Conservation (phyloP, 1,140 invertebrate species). For the Drosophila tsacasi region DNA sequence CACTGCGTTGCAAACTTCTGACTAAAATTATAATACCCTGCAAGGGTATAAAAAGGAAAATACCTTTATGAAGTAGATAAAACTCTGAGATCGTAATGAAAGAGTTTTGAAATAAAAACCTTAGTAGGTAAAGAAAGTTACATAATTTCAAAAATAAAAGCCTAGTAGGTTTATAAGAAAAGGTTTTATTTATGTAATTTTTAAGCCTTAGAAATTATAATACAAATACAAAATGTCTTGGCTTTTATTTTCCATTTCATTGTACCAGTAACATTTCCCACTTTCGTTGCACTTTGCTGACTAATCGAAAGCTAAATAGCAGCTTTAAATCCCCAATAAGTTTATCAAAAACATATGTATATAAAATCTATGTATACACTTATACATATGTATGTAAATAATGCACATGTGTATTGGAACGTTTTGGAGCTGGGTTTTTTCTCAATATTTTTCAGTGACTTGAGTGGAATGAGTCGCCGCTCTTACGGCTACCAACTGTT, state of each 20-base stretch:
- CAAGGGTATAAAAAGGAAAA: too few relatives aligned
- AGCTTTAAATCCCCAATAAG: conserved; percentile 31
- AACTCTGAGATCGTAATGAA: background rate
- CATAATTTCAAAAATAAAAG: too few relatives aligned
- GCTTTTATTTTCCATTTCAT: background rate
- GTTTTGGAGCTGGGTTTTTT: conserved; percentile 33
- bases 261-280: conserved; percentile 3
- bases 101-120: background rate
- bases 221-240: background rate
- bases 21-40: too few relatives aligned
- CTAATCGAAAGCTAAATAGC: conserved; percentile 31
- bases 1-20: too few relatives aligned
- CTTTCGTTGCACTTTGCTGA: conserved; percentile 30
- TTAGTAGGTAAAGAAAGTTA: background rate
- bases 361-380: background rate
- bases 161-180: background rate
- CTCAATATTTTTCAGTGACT: conserved; percentile 12
- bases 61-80: background rate
- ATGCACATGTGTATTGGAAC: conserved; percentile 19
- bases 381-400: conserved; percentile 16
- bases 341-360: conserved; percentile 14
- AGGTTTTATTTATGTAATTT: too few relatives aligned
- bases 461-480: conserved; percentile 27
- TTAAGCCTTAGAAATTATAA: too few relatives aligned
- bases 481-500: conserved; percentile 23